These are phyloP conservation scores for Eupelmus urozonus DNA, from an alignment of 2,888 invertebrate genomes.

Conservation along the genomic window DNA sequence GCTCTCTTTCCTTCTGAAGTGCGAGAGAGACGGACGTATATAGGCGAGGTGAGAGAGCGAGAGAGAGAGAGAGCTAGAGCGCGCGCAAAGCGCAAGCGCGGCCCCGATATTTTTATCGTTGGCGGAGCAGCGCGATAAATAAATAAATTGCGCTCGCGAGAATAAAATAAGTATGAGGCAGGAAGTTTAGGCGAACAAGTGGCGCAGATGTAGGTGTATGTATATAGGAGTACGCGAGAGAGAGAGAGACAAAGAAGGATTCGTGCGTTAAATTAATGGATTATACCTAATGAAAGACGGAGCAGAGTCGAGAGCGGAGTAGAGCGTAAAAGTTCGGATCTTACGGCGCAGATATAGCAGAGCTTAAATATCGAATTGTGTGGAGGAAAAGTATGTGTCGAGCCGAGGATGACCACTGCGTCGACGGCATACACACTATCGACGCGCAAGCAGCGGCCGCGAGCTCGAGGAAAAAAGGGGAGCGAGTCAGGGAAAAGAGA, in stretches of 20 bases:
- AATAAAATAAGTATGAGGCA: no score
- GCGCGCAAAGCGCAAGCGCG: background rate
- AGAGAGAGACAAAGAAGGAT: conserved; percentile 17
- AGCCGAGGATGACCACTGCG: conserved; percentile 30
- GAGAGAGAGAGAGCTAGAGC: conserved; percentile 10
- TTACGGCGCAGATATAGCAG: background rate
- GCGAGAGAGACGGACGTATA: conserved; percentile 15
- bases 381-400: no score
- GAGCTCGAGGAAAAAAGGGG: conserved; percentile 53
- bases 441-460: conserved; percentile 43
- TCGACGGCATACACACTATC: conserved; percentile 25
- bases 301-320: no score
- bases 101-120: background rate
- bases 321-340: no score
- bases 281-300: no score
- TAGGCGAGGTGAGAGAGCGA: no score
- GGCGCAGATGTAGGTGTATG: no score
- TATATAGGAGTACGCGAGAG: no score
- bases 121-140: background rate
- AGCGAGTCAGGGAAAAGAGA: conserved; percentile 31
- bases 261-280: no score
- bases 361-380: no score
- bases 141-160: background rate
- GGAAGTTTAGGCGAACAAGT: no score
- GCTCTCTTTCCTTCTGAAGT: background rate